Evolutionary conservation across 1,140 invertebrate species (phyloP), one percentile per base, ranked within the genome.

Genomic region (Triops longicaudatus): DNA sequence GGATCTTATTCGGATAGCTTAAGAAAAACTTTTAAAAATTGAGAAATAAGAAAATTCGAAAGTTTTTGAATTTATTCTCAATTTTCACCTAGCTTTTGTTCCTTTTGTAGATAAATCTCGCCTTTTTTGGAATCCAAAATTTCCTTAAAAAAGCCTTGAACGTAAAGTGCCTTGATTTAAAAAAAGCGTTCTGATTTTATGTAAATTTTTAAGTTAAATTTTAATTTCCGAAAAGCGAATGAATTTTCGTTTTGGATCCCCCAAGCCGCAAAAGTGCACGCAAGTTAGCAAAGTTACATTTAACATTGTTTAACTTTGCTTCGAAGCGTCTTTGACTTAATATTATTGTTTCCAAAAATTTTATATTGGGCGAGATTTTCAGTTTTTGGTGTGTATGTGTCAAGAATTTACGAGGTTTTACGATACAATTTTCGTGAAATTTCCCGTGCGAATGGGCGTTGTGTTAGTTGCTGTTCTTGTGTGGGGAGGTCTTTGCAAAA

Each of bases 21-120:
- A 63, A 37, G 31, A 7, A 7, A 37, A 63, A 63, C 50, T 14
- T n/a, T 63, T 14, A 6, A 63, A 63, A 6, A 22, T 22, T 17
- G 31, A 37, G 31, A 37, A n/a, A 37, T 37, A 63, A n/a, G 17
- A 63, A n/a, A 63, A 22, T 63, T 63, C 22, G 14, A 63, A 17
- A 22, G 10, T 63, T 63, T 63, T 63, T 9, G 14, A 17, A 6
- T 63, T 63, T 22, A 6, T 9, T 63, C 50, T 17, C 22, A 63
- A n/a, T 5, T 1, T 63, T 63, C 22, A n/a, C 10, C 14, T n/a
- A 63, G 3, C 50, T 63, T 63, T 22, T 37, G 31, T 63, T 63
- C 50, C 50, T 63, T 63, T 63, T 63, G 50, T 63, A 63, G 50
- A 63, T 63, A 63, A 37, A 63, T 63, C 50, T 63, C 50, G 50